phyloP scores from a whole-genome alignment of 2,888 invertebrate species.

The Apotomis capreana region DNA sequence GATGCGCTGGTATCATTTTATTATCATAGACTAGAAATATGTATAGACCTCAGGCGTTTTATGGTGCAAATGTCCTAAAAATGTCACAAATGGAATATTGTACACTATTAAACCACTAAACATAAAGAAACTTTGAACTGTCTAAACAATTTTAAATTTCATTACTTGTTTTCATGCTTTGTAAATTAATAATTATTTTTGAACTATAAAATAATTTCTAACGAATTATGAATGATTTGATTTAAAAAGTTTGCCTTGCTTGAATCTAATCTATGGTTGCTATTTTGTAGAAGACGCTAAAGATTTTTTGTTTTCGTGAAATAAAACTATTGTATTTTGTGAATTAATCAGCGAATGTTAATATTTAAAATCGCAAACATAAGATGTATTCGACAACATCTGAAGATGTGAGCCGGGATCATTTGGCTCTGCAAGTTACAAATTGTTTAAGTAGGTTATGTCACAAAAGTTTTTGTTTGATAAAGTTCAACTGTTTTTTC shows the following conservation, averaged over 20 bases:
- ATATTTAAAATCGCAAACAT: slow-evolving; percentile 53
- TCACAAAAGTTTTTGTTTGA: slow-evolving; percentile 68
- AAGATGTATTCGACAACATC: slow-evolving; percentile 79
- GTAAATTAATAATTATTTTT: not conserved
- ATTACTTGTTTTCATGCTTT: no score
- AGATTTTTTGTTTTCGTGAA: slow-evolving; percentile 40
- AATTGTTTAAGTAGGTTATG: slow-evolving; percentile 77
- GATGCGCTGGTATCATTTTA: not conserved
- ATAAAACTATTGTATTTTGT: slow-evolving; percentile 41
- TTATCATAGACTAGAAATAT: slow-evolving; percentile 3
- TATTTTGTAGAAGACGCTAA: slow-evolving; percentile 49
- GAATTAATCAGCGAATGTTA: slow-evolving; percentile 54
- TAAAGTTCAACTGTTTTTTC: slow-evolving; percentile 62
- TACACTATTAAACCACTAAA: no score
- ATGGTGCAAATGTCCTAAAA: not conserved
- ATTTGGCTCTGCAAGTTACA: slow-evolving; percentile 68
- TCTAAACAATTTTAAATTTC: no score
- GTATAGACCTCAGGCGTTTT: not conserved
- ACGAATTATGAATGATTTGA: slow-evolving; percentile 2
- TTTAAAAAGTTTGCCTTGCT: slow-evolving; percentile 8
- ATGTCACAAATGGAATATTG: no score
- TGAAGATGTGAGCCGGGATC: slow-evolving; percentile 71
- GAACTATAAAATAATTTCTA: slow-evolving; percentile 3
- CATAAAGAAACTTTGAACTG: no score
- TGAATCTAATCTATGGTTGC: slow-evolving; percentile 49